Evolutionary conservation across 1,140 invertebrate genomes (phyloP).

Genomic region (Hylaeus volcanicus): DNA sequence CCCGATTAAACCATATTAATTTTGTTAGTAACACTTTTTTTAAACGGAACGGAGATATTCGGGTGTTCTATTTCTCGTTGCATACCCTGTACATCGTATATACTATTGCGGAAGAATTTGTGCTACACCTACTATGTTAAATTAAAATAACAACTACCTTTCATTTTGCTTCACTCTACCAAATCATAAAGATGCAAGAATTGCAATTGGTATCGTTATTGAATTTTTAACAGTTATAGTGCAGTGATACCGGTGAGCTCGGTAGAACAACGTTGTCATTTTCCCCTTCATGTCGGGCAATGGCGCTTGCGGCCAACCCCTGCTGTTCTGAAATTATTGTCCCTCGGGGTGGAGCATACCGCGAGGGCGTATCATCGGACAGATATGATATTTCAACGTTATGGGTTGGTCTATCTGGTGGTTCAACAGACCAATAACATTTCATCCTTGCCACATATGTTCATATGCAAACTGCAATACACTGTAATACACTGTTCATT

Average conservation of each 20-base stretch:
- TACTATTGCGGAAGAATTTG: too few relatives aligned
- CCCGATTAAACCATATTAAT: too few relatives aligned
- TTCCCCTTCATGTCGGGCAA: constrained; percentile 34
- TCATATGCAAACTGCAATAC: constrained; percentile 53
- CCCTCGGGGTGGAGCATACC: constrained; percentile 72
- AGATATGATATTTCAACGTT: constrained; percentile 76
- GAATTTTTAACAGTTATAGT: not conserved
- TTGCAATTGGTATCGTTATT: not conserved
- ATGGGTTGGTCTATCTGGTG: constrained; percentile 66
- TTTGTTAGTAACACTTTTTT: too few relatives aligned
- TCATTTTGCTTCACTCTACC: too few relatives aligned
- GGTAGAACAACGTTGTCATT: not conserved
- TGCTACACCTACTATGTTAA: too few relatives aligned
- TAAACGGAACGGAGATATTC: too few relatives aligned
- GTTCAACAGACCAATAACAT: constrained; percentile 70
- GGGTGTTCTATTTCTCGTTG: too few relatives aligned
- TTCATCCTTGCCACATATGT: constrained; percentile 57
- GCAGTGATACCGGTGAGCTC: not conserved
- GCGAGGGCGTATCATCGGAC: constrained; percentile 74
- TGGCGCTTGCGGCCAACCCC: constrained; percentile 44
- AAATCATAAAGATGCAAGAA: not conserved
- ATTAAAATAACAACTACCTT: too few relatives aligned
- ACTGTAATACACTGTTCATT: constrained; percentile 37
- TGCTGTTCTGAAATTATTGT: constrained; percentile 75
- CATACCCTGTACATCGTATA: too few relatives aligned